Conservation (phyloP, 2,888 invertebrate species). For the Drosophila nr. fundita region DNA sequence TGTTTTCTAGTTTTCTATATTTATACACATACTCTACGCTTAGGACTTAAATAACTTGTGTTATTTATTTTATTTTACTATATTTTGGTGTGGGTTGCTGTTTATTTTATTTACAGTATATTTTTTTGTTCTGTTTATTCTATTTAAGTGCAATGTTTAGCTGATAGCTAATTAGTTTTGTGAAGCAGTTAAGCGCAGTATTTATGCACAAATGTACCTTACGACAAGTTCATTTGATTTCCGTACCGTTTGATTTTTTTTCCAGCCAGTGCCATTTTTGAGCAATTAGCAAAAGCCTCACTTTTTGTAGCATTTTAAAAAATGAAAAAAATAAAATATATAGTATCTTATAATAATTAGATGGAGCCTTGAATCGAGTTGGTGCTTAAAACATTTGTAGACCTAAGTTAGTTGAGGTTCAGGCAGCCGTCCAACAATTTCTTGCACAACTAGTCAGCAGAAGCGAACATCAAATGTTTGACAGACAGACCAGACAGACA, state of each 20-base stretch:
- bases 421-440: conserved; percentile 60
- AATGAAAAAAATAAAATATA: conserved; percentile 5
- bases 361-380: conserved; percentile 77
- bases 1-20: conserved; percentile 37
- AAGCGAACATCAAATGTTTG: conserved; percentile 39
- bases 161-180: conserved; percentile 50
- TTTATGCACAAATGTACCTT: conserved; percentile 79
- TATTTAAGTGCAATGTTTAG: conserved; percentile 64
- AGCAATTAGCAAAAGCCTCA: conserved; percentile 40
- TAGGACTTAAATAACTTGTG: conserved; percentile 29
- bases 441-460: conserved; percentile 74
- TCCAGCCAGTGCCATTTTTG: conserved; percentile 75
- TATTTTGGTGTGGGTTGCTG: conserved; percentile 53
- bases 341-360: conserved; percentile 24
- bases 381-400: conserved; percentile 74
- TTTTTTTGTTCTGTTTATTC: conserved; percentile 23
- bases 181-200: conserved; percentile 65
- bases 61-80: conserved; percentile 33
- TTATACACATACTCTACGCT: conserved; percentile 5
- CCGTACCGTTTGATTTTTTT: conserved; percentile 75
- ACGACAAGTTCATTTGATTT: conserved; percentile 55
- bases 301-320: conserved; percentile 44
- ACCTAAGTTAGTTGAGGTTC: conserved; percentile 58
- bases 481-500: conserved; percentile 30
- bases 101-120: conserved; percentile 23